These are phyloP conservation scores for Notamacropus eugenii DNA, from an alignment of 2,797 vertebrate species.

Conservation along the genomic window DNA sequence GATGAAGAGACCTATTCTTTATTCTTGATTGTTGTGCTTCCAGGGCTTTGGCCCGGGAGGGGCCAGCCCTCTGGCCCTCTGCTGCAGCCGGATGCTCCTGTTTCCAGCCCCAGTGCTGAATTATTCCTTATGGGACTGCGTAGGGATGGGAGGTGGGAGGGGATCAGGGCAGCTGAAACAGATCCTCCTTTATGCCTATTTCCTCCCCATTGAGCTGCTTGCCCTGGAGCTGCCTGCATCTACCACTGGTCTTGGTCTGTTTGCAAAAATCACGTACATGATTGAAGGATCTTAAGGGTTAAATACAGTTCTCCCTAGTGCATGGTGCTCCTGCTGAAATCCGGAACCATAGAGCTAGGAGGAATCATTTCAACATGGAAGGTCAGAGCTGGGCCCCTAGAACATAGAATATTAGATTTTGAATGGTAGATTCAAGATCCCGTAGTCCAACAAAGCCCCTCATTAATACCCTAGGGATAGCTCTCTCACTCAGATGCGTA, in stretches of 20 bases:
- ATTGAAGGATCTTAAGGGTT: not conserved
- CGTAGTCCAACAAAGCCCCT: not conserved
- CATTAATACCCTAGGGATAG: not conserved
- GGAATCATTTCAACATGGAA: not conserved
- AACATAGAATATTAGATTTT: not conserved
- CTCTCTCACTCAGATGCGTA: not conserved
- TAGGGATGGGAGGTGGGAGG: not conserved
- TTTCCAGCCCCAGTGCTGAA: slow-evolving; percentile 53
- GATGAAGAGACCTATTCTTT: slow-evolving; percentile 77
- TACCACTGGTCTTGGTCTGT: slow-evolving; percentile 57
- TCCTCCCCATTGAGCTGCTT: slow-evolving; percentile 61
- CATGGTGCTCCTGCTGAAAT: not conserved
- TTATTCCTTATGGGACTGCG: slow-evolving; percentile 54
- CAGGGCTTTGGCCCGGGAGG: slow-evolving; percentile 53
- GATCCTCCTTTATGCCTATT: slow-evolving; percentile 70
- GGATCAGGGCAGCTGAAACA: slow-evolving; percentile 71
- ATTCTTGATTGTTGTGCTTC: slow-evolving; percentile 72
- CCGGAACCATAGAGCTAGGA: not conserved
- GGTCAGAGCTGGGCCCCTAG: not conserved
- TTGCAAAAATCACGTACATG: slow-evolving; percentile 11
- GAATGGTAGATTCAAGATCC: not conserved
- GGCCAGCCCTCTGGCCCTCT: slow-evolving; percentile 60
- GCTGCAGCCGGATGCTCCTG: slow-evolving; percentile 70
- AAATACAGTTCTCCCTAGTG: slow-evolving; percentile 12
- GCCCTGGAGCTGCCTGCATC: slow-evolving; percentile 51